Evolutionary conservation across 1,140 invertebrate species (phyloP), one percentile per base, ranked within the genome.

Genomic region (Telenomus remus): DNA sequence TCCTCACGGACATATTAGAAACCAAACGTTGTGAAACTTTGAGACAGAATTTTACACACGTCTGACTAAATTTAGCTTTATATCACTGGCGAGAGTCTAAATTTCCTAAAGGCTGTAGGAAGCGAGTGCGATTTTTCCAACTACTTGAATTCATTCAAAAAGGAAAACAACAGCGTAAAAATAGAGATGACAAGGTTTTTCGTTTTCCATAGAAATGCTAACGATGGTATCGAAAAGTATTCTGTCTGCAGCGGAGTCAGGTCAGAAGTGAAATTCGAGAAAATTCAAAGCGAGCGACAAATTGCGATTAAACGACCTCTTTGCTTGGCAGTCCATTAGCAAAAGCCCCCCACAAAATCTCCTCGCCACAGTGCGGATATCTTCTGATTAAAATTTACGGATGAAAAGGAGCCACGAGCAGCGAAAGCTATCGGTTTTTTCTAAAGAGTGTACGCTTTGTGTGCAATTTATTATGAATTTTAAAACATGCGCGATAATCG

Each of bases 261-360:
- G 53, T 72, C 50, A 71, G 42, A 77, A 77, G 69, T 77, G 64
- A 77, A 68, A 77, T 77, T 72, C 66, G 43, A 77, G 57, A 46
- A 66, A 76, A 72, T 77, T 77, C 75, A 77, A 77, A 72, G 59
- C 69, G 69, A 77, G 69, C 75, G 75, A 77, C 74, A 77, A 77
- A 77, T 77, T 71, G 68, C 74, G 63, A 72, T 66, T 77, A 65
- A 70, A 76, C 74, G 74, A 72, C 56, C 68, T 72, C 63, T 77
- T 71, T 71, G 57, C 66, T 72, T 72, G 63, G 68, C 74, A 77
- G 72, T 77, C 74, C 74, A 77, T 77, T 77, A 77, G 74, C 39
- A 72, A 76, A 70, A 42, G n/a, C 55, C 54, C 65, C 44, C 64
- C 72, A 48, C 46, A 34, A 59, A 44, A 65, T 70, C 60, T 70